These are phyloP conservation scores for Hippocampus abdominalis DNA, from an alignment of 2,113 vertebrate genomes.

Conservation along the genomic window DNA sequence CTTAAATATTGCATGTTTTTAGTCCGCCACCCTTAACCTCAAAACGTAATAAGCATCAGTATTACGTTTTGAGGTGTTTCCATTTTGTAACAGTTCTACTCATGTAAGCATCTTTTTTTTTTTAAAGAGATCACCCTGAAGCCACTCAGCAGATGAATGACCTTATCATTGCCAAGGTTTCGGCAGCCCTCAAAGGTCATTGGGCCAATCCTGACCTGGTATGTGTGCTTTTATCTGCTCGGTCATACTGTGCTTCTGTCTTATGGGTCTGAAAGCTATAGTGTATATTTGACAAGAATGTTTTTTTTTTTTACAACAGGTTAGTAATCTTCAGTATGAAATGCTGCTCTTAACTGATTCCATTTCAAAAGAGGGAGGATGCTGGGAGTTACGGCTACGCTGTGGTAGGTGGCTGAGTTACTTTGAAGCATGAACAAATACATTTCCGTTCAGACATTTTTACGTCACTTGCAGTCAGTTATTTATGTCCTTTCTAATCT, in stretches of 20 bases:
- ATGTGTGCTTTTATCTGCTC: slow-evolving; percentile 39
- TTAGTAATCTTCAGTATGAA: slow-evolving; percentile 95
- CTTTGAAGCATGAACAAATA: neutral
- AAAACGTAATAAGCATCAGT: no score
- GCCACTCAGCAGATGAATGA: slow-evolving; percentile 98
- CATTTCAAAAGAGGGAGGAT: slow-evolving; percentile 95
- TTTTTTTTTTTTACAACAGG: slow-evolving; percentile 68
- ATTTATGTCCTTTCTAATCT: neutral
- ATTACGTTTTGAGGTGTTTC: neutral
- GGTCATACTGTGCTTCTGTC: neutral
- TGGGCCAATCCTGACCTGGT: slow-evolving; percentile 98
- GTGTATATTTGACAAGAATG: neutral
- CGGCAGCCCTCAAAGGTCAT: slow-evolving; percentile 93
- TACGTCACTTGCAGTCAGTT: neutral
- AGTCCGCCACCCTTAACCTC: neutral
- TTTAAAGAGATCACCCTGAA: slow-evolving; percentile 88
- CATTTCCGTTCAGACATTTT: neutral
- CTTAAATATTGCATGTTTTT: neutral
- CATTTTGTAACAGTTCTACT: neutral
- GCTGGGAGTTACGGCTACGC: slow-evolving; percentile 94
- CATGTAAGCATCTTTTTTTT: slow-evolving; percentile 10
- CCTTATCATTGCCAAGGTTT: slow-evolving; percentile 94
- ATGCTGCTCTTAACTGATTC: slow-evolving; percentile 97
- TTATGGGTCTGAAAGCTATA: neutral
- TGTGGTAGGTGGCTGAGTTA: slow-evolving; percentile 76